A percentile compares a stretch with the other conserved stretches of the same genome.
Evolutionary conservation across 2,113 vertebrate species (phyloP).

Genomic region (Pavo muticus): DNA sequence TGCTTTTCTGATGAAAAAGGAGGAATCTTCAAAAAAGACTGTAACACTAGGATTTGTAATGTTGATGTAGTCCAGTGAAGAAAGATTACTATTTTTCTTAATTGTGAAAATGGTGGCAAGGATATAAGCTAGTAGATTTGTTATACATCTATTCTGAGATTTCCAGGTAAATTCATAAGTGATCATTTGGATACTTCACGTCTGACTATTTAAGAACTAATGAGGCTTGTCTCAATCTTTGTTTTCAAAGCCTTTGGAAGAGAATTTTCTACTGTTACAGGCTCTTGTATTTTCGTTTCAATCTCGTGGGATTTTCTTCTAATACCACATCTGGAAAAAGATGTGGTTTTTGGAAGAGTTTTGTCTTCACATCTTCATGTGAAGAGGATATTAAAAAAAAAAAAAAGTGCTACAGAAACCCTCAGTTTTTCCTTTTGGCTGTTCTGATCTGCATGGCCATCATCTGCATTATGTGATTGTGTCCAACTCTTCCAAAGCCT

Average conservation of each 20-base stretch:
- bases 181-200: background rate
- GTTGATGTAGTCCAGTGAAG: background rate
- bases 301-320: background rate
- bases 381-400: background rate
- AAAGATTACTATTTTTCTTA: background rate
- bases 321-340: background rate
- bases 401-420: background rate
- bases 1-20: background rate
- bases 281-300: background rate
- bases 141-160: background rate
- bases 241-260: background rate
- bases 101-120: background rate
- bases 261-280: background rate
- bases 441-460: background rate
- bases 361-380: background rate
- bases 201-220: background rate
- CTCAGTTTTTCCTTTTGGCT: background rate
- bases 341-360: background rate
- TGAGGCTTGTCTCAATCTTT: background rate
- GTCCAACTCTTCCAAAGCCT: background rate
- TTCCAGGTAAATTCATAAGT: background rate
- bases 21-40: background rate
- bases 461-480: background rate
- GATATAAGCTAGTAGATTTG: background rate
- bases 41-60: background rate